Percentiles rank a stretch among this genome's conserved stretches.
These are phyloP conservation scores for Labrus mixtus DNA, from an alignment of 2,113 vertebrate species.

Conservation along the genomic window DNA sequence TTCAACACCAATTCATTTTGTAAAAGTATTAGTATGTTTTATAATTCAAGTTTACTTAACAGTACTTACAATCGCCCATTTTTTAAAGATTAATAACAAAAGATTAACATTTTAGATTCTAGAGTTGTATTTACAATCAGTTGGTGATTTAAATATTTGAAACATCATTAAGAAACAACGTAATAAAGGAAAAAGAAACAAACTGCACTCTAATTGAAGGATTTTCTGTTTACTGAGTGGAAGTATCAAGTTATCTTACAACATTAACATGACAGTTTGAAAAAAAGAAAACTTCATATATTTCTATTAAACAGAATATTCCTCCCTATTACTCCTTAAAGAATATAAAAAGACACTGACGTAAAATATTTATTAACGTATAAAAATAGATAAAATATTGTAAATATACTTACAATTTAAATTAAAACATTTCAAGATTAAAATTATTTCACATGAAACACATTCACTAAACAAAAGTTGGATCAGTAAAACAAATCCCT, in stretches of 20 bases:
- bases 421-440: conserved; percentile 44
- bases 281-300: not conserved
- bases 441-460: conserved; percentile 24
- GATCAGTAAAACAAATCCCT: conserved; percentile 14
- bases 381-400: conserved; percentile 69
- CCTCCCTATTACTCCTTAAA: not conserved
- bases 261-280: not conserved
- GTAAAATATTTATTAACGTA: conserved; percentile 74
- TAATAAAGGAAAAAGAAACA: not conserved
- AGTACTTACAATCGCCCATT: too few species aligned
- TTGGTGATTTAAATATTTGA: too few species aligned
- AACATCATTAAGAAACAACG: too few species aligned
- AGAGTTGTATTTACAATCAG: too few species aligned
- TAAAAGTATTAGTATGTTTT: too few species aligned
- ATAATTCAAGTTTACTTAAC: too few species aligned
- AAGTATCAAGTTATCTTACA: not conserved
- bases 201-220: not conserved
- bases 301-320: not conserved
- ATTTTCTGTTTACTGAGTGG: not conserved
- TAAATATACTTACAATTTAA: conserved; percentile 70
- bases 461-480: not conserved
- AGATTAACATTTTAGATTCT: too few species aligned
- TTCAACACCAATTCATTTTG: too few species aligned
- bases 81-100: too few species aligned
- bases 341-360: conserved; percentile 7